Percentiles rank a stretch among this genome's conserved stretches.
Conservation (phyloP, 2,113 vertebrate species). For the Tylochromis polylepis region DNA sequence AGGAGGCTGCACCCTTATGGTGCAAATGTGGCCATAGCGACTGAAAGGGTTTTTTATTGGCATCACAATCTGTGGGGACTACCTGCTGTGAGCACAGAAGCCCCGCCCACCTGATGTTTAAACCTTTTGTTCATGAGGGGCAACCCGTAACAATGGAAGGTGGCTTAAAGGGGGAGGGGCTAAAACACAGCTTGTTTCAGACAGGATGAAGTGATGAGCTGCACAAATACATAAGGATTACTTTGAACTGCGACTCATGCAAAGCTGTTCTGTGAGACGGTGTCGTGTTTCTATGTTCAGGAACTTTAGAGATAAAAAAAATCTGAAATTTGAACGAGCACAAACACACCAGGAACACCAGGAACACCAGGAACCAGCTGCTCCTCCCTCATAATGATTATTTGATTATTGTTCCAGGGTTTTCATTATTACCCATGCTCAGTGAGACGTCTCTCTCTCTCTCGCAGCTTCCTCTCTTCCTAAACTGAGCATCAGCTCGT, state of each 20-base stretch:
- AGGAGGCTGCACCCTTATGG: background rate
- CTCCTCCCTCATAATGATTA: background rate
- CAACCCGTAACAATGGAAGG: no score
- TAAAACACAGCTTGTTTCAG: no score
- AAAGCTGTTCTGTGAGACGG: background rate
- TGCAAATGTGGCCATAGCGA: background rate
- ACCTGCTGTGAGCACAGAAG: no score
- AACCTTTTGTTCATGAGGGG: no score
- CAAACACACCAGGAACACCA: background rate
- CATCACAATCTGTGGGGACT: background rate
- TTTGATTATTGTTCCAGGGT: background rate
- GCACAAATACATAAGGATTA: background rate
- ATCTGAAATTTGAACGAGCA: background rate
- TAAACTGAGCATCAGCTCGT: background rate
- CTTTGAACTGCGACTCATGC: background rate
- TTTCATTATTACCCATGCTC: background rate
- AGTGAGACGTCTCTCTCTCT: background rate
- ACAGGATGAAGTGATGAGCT: no score
- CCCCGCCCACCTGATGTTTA: no score
- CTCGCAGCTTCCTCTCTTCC: background rate
- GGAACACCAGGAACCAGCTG: background rate
- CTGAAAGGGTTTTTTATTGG: background rate
- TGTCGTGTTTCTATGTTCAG: no score
- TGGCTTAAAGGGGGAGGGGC: no score
- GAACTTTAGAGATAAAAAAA: background rate